These are phyloP conservation scores for Magallana ariakensis DNA, from an alignment of 1,140 invertebrate species.

Conservation along the genomic window DNA sequence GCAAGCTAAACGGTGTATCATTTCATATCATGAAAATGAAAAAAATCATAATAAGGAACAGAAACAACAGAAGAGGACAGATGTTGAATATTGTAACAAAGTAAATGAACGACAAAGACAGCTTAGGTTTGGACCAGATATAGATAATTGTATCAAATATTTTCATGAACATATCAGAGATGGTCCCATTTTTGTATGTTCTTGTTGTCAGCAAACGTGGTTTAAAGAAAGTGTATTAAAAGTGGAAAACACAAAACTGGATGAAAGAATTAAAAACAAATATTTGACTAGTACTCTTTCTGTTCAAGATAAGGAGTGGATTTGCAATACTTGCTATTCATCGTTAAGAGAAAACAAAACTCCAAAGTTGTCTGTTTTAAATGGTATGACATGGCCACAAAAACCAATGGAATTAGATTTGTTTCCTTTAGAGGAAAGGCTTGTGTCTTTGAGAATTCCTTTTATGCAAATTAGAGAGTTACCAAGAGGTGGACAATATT, in stretches of 20 bases:
- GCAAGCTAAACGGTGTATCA: neutral
- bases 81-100: conserved; percentile 1
- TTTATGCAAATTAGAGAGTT: conserved; percentile 45
- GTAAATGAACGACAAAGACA: conserved; percentile 14
- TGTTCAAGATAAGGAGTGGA: conserved; percentile 41
- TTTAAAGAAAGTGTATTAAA: conserved; percentile 21
- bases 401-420: conserved; percentile 37
- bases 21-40: neutral
- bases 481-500: conserved; percentile 32
- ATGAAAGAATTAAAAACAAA: neutral
- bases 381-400: conserved; percentile 36
- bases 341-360: conserved; percentile 20
- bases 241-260: neutral
- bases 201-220: conserved; percentile 43
- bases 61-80: neutral
- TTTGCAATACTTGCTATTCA: conserved; percentile 40
- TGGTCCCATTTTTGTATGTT: conserved; percentile 46
- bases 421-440: conserved; percentile 45
- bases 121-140: neutral
- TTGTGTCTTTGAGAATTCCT: conserved; percentile 40
- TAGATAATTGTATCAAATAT: neutral
- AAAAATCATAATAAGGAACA: conserved; percentile 10
- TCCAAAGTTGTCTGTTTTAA: conserved; percentile 39
- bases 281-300: conserved; percentile 10
- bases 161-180: conserved; percentile 37